These are phyloP conservation scores for Cervus canadensis DNA, from an alignment of 2,113 vertebrate species.

Conservation along the genomic window DNA sequence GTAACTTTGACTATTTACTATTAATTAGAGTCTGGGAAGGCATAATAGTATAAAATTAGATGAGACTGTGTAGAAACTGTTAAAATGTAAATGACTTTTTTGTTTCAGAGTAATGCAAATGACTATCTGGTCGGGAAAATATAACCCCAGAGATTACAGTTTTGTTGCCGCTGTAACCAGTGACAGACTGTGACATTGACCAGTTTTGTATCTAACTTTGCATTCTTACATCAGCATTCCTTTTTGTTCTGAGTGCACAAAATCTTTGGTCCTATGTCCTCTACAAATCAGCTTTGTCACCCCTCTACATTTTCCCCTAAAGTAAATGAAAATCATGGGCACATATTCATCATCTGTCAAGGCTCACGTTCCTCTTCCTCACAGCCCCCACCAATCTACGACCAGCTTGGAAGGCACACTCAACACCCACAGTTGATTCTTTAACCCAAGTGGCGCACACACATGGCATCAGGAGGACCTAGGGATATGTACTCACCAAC, in stretches of 20 bases:
- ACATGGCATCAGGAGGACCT: not conserved
- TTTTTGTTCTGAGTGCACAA: not conserved
- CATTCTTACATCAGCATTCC: not conserved
- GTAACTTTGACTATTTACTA: not conserved
- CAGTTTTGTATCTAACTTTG: not conserved
- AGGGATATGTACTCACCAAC: not conserved
- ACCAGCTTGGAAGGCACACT: not conserved
- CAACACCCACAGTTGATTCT: not conserved
- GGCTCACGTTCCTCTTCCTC: not conserved
- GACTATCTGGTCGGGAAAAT: not conserved
- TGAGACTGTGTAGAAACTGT: not conserved
- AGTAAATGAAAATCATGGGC: not conserved
- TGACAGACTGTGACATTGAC: not conserved
- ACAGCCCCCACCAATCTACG: not conserved
- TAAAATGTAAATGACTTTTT: conserved; percentile 46
- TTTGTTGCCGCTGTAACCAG: not conserved
- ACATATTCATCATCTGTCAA: not conserved
- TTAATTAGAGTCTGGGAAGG: not conserved
- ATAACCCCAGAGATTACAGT: not conserved
- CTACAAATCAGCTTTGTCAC: not conserved
- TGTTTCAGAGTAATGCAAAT: conserved; percentile 43
- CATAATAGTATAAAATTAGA: conserved; percentile 19
- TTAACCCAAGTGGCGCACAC: not conserved
- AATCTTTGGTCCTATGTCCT: not conserved
- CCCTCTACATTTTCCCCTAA: not conserved